Conservation (phyloP, 1,140 invertebrate genomes). For the Caerostris extrusa region DNA sequence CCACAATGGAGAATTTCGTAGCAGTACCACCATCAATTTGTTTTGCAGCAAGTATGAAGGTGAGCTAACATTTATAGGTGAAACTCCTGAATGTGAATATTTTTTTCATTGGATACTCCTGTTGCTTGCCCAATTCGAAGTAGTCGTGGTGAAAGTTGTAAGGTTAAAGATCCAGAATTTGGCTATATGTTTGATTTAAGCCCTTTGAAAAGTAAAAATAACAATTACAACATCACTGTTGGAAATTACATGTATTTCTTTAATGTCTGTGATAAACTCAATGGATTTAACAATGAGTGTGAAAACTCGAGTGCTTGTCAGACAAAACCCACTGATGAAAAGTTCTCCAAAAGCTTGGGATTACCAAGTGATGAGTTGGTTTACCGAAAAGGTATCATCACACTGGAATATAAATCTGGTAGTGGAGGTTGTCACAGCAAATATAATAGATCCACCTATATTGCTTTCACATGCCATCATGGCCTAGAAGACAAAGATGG, state of each 20-base stretch:
- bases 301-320: slow-evolving; percentile 80
- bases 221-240: slow-evolving; percentile 77
- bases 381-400: slow-evolving; percentile 66
- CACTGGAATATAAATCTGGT: slow-evolving; percentile 70
- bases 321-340: slow-evolving; percentile 49
- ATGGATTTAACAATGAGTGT: slow-evolving; percentile 77
- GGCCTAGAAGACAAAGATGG: slow-evolving; percentile 65
- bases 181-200: slow-evolving; percentile 80
- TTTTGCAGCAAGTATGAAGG: slow-evolving; percentile 46
- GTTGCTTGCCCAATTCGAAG: slow-evolving; percentile 80
- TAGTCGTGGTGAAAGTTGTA: slow-evolving; percentile 79
- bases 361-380: slow-evolving; percentile 49
- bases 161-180: slow-evolving; percentile 80
- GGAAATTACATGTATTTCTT: slow-evolving; percentile 80
- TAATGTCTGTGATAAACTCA: slow-evolving; percentile 81
- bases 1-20: slow-evolving; percentile 13
- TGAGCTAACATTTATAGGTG: slow-evolving; percentile 73
- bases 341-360: slow-evolving; percentile 66
- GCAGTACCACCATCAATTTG: slow-evolving; percentile 66
- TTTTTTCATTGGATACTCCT: slow-evolving; percentile 81
- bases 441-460: slow-evolving; percentile 79
- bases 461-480: slow-evolving; percentile 80
- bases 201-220: slow-evolving; percentile 77
- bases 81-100: slow-evolving; percentile 80
- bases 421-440: slow-evolving; percentile 74